phyloP scores from a whole-genome alignment of 2,797 vertebrate species.

The Luscinia luscinia region DNA sequence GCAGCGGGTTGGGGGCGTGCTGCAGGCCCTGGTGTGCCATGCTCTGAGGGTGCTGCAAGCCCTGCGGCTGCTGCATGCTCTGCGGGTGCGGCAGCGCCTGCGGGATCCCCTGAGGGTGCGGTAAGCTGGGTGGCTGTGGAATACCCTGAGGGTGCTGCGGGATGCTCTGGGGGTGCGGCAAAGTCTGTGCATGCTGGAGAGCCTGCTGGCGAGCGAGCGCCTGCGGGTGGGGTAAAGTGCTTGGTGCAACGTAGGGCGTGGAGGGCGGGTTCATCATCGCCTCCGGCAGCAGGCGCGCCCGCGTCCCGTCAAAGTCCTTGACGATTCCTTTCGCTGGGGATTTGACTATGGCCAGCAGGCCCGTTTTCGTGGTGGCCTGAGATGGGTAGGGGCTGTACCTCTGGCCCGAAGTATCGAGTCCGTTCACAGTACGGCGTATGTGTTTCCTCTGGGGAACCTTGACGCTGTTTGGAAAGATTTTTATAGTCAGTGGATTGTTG shows the following conservation, averaged over 20 bases:
- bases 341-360: constrained; percentile 95
- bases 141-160: constrained; percentile 84
- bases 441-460: constrained; percentile 99
- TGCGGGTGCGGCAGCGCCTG: constrained; percentile 85
- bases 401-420: constrained; percentile 95
- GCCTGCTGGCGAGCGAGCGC: constrained; percentile 85
- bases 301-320: constrained; percentile 96
- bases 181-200: constrained; percentile 84
- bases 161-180: constrained; percentile 85
- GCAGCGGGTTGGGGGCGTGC: constrained; percentile 84
- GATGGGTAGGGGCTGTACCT: constrained; percentile 97
- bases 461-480: constrained; percentile 99
- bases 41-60: constrained; percentile 86
- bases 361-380: constrained; percentile 91
- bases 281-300: constrained; percentile 91
- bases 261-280: constrained; percentile 92
- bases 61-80: constrained; percentile 82
- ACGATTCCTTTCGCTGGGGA: constrained; percentile 91
- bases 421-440: constrained; percentile 97
- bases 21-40: constrained; percentile 81
- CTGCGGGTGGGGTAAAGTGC: constrained; percentile 98
- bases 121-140: constrained; percentile 85
- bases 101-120: constrained; percentile 82
- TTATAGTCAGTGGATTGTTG: constrained; percentile 98
- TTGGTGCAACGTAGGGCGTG: constrained; percentile 90